Base-by-base conservation (phyloP, 2,888 invertebrate genomes). In the Kryphioiulus occultus region DNA sequence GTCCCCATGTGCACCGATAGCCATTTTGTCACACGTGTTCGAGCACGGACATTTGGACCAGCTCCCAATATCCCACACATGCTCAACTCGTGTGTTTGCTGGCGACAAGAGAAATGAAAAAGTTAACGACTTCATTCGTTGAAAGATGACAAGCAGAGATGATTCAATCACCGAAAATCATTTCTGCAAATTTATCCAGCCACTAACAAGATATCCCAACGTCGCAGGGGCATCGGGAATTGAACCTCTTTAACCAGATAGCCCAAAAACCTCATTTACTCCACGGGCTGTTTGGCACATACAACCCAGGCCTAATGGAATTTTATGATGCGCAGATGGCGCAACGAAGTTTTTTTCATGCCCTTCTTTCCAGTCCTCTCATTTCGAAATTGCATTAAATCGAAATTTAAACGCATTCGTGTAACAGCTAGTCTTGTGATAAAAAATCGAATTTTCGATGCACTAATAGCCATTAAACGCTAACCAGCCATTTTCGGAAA, bases 141-240 rank as follows among this genome's bases (percentile, higher is more conserved):
- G 68, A 68, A 68, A 68, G 68, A 68, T 68, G 68, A 68, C 68
- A 22, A 68, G 68, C 68, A 68, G 68, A 22, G 68, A 68, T 68
- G 68, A 68, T 68, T 68, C 26, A 68, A 68, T 68, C 68, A 68
- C 68, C 68, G 68, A 68, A n/a, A n/a, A 68, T 68, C 68, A 68
- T n/a, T 68, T 26, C 68, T 68, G n/a, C 68, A 68, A 68, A 68
- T 68, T 68, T 68, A 68, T 59, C 59, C 59, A n/a, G n/a, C n/a
- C n/a, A n/a, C 59, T 59, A 59, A 59, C 59, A 39, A 39, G 68
- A 22, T 22, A 68, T 68, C 26, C 68, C 68, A 22, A 22, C 68
- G 68, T 26, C 26, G 22, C 26, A 22, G 68, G 68, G 68, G 68
- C 68, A 68, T 22, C 68, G 68, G 68, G 68, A 68, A 26, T 26